phyloP scores from a whole-genome alignment of 2,113 vertebrate species.

The Synchiropus splendidus region DNA sequence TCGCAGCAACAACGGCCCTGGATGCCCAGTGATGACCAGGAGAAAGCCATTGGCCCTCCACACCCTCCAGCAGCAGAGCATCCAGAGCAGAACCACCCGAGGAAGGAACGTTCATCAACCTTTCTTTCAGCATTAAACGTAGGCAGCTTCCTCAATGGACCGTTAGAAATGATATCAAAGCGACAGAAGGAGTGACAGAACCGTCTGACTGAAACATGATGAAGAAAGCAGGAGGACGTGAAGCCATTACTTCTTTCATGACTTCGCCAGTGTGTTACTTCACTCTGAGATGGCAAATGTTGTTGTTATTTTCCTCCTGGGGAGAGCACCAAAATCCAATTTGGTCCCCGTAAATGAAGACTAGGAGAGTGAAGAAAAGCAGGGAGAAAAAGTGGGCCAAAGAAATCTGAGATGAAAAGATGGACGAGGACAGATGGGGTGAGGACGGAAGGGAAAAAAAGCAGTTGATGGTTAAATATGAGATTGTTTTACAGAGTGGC shows the following conservation, averaged over 20 bases:
- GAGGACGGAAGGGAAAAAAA: constrained; percentile 3
- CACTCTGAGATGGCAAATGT: constrained; percentile 46
- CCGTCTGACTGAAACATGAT: too few relatives aligned
- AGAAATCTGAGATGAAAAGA: constrained; percentile 8
- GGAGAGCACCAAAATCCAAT: constrained; percentile 56
- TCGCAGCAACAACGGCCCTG: too few relatives aligned
- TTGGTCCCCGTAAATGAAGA: constrained; percentile 44
- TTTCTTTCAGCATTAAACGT: too few relatives aligned
- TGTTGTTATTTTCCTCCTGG: constrained; percentile 37
- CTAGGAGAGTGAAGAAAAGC: constrained; percentile 18
- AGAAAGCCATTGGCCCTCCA: too few relatives aligned
- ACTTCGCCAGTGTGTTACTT: constrained; percentile 43
- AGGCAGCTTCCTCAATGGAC: too few relatives aligned
- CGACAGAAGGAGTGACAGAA: too few relatives aligned
- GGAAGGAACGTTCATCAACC: too few relatives aligned
- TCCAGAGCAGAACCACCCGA: too few relatives aligned
- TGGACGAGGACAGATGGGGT: constrained; percentile 14
- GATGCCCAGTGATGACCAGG: too few relatives aligned
- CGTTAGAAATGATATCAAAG: too few relatives aligned
- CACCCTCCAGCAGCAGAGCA: too few relatives aligned
- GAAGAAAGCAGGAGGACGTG: constrained; percentile 24
- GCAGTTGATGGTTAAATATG: constrained; percentile 64
- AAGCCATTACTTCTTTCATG: constrained; percentile 45
- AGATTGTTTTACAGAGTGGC: constrained; percentile 62
- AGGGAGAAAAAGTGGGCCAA: constrained; percentile 18